phyloP scores from a whole-genome alignment of 2,888 invertebrate species.

The Ochlodes sylvanus region DNA sequence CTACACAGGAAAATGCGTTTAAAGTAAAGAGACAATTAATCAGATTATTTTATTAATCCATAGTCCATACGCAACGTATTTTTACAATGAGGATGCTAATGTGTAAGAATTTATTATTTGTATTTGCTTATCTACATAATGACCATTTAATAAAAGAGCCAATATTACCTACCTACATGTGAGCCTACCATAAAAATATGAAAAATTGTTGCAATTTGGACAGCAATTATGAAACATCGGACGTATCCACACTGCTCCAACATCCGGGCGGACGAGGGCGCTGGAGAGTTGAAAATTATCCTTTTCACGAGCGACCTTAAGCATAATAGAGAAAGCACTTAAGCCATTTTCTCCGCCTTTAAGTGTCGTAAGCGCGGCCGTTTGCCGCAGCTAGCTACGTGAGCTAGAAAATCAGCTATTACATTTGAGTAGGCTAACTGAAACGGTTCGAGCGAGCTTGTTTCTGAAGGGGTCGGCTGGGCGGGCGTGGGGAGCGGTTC shows the following conservation, averaged over 20 bases:
- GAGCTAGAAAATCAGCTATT: constrained; percentile 85
- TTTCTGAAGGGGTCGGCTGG: constrained; percentile 51
- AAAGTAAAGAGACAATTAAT: too few species aligned
- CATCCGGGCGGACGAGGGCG: constrained; percentile 62
- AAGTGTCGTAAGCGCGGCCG: constrained; percentile 83
- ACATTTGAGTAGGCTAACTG: constrained; percentile 70
- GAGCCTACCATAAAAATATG: not conserved
- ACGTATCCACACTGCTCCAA: constrained; percentile 61
- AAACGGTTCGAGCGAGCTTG: constrained; percentile 57
- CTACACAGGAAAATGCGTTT: too few species aligned
- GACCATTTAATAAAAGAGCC: too few species aligned
- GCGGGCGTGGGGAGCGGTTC: constrained; percentile 65
- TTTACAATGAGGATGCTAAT: too few species aligned
- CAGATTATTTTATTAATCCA: too few species aligned
- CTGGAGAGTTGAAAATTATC: constrained; percentile 84
- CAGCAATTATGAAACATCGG: not conserved
- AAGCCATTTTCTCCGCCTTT: constrained; percentile 85
- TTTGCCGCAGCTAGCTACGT: constrained; percentile 79
- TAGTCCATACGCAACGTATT: too few species aligned
- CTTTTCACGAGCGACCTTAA: constrained; percentile 85
- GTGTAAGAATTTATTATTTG: too few species aligned
- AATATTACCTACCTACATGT: too few species aligned
- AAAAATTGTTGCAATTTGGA: not conserved
- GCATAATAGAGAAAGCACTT: constrained; percentile 85
- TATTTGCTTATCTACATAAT: too few species aligned